A percentile compares a stretch with the other conserved stretches of the same genome.
Evolutionary conservation across 2,888 invertebrate genomes (phyloP).

Genomic region (Amphipyra tragopoginis): DNA sequence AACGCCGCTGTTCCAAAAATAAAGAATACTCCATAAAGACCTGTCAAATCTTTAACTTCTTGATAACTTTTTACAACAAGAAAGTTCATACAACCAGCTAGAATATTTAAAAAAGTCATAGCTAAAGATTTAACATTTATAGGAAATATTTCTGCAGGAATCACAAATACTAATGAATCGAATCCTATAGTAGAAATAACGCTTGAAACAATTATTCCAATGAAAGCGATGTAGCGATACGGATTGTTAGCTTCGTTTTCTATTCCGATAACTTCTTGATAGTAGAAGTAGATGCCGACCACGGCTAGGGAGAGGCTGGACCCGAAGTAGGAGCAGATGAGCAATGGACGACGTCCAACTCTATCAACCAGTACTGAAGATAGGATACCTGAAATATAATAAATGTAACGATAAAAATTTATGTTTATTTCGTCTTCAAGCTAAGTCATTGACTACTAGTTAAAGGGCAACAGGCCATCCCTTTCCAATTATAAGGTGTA

Average conservation of each 20-base stretch:
- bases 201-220: constrained; percentile 74
- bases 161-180: constrained; percentile 82
- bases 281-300: constrained; percentile 77
- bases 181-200: constrained; percentile 79
- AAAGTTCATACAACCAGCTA: constrained; percentile 80
- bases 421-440: too few species aligned
- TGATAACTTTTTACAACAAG: constrained; percentile 85
- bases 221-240: constrained; percentile 77
- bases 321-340: constrained; percentile 79
- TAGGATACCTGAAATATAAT: constrained; percentile 72
- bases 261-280: constrained; percentile 67
- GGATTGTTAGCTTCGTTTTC: constrained; percentile 55
- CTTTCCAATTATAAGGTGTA: too few species aligned
- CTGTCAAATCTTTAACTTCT: constrained; percentile 78
- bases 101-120: constrained; percentile 83
- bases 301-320: constrained; percentile 64
- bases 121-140: constrained; percentile 89
- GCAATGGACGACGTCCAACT: constrained; percentile 82
- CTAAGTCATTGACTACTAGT: too few species aligned
- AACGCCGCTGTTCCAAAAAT: constrained; percentile 66
- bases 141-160: constrained; percentile 89
- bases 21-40: constrained; percentile 83
- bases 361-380: constrained; percentile 75
- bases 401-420: neutral
- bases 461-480: too few species aligned